Percentiles rank a stretch among this genome's conserved stretches.
These are phyloP conservation scores for Panonychus citri DNA, from an alignment of 1,140 invertebrate species.

Conservation along the genomic window DNA sequence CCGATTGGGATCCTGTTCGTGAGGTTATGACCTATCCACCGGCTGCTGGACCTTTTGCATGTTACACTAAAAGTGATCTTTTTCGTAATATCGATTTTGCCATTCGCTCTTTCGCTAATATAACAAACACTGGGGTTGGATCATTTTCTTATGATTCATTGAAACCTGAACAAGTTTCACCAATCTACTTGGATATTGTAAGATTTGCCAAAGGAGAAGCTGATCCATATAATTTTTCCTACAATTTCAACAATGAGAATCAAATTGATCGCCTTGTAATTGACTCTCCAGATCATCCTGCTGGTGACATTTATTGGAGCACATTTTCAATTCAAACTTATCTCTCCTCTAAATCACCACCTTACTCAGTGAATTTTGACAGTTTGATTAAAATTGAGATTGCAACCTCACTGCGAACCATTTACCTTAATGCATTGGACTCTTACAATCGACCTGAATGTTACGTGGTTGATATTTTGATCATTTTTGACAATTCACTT, in stretches of 20 bases:
- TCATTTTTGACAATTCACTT: slow-evolving; percentile 20
- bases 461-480: slow-evolving; percentile 50
- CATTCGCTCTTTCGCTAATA: slow-evolving; percentile 48
- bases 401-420: slow-evolving; percentile 55
- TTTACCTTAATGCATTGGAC: slow-evolving; percentile 61
- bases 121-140: slow-evolving; percentile 51
- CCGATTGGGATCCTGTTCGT: slow-evolving; percentile 44
- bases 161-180: slow-evolving; percentile 32
- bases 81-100: slow-evolving; percentile 61
- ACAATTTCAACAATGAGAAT: slow-evolving; percentile 60
- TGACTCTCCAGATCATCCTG: slow-evolving; percentile 7
- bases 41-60: slow-evolving; percentile 57
- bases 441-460: slow-evolving; percentile 64
- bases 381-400: slow-evolving; percentile 40
- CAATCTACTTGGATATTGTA: slow-evolving; percentile 45
- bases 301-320: slow-evolving; percentile 12
- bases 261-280: slow-evolving; percentile 24
- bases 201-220: slow-evolving; percentile 56
- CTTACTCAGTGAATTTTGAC: slow-evolving; percentile 45
- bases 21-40: slow-evolving; percentile 89
- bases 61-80: slow-evolving; percentile 67
- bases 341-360: slow-evolving; percentile 29
- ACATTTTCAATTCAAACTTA: slow-evolving; percentile 34
- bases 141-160: slow-evolving; percentile 49
- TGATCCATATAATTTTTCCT: slow-evolving; percentile 69